Percentiles rank a stretch among this genome's conserved stretches.
Evolutionary conservation across 2,888 invertebrate genomes (phyloP).

Genomic region (Tenthredo mesomela): DNA sequence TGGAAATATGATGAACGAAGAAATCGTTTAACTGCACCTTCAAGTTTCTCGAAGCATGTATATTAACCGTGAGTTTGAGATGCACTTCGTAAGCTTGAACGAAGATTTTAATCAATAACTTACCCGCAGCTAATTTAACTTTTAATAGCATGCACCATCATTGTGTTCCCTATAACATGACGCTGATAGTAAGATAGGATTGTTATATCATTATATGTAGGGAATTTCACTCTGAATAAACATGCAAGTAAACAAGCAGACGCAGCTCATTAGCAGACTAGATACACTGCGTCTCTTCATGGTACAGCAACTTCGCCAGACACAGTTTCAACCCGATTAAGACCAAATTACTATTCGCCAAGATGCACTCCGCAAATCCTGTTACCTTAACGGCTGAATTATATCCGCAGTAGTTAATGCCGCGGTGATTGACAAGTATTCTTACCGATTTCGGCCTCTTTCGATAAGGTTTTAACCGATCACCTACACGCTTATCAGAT

Average conservation of each 20-base stretch:
- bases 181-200: not conserved
- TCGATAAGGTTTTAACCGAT: conserved; percentile 4
- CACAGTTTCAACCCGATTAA: not conserved
- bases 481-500: conserved; percentile 62
- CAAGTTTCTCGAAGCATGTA: not conserved
- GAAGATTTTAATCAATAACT: conserved; percentile 29
- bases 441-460: conserved; percentile 46
- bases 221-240: not conserved
- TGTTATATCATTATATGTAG: not conserved
- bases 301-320: not conserved
- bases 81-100: not conserved
- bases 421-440: conserved; percentile 55
- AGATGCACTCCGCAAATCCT: conserved; percentile 1
- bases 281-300: not conserved
- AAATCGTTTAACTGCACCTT: not conserved
- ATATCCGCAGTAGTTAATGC: not conserved
- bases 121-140: conserved; percentile 28
- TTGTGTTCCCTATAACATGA: not conserved
- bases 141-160: not conserved
- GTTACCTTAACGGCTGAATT: not conserved
- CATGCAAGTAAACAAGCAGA: conserved; percentile 7
- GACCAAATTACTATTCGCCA: conserved; percentile 2
- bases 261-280: conserved; percentile 9
- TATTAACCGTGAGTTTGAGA: not conserved
- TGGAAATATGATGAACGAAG: not conserved